phyloP scores from a whole-genome alignment of 2,113 vertebrate genomes.

The Salvelinus alpinus region DNA sequence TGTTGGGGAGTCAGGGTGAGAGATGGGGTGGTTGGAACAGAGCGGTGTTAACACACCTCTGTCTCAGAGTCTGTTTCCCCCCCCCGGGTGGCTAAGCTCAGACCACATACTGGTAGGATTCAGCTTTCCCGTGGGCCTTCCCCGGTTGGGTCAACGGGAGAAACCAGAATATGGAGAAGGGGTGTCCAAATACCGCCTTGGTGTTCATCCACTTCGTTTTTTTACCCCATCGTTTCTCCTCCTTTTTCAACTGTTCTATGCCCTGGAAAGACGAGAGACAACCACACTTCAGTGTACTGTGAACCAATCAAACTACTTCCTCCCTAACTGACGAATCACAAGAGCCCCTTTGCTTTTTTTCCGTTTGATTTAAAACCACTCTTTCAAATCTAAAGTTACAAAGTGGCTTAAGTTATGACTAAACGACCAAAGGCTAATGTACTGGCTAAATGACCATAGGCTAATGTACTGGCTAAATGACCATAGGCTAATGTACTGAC shows the following conservation, averaged over 20 bases:
- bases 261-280: conserved; percentile 96
- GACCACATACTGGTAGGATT: conserved; percentile 99
- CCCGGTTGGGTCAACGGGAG: conserved; percentile 96
- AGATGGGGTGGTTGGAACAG: conserved; percentile 12
- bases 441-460: too few relatives aligned
- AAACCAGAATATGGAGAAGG: conserved; percentile 98
- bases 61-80: conserved; percentile 33
- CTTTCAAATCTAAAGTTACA: not conserved
- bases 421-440: not conserved
- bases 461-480: too few relatives aligned
- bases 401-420: not conserved
- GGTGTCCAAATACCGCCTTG: conserved; percentile 99
- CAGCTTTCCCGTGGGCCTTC: conserved; percentile 97
- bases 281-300: conserved; percentile 77
- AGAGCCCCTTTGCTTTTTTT: not conserved
- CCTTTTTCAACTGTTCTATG: conserved; percentile 99
- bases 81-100: conserved; percentile 71
- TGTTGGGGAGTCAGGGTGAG: conserved; percentile 6
- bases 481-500: too few relatives aligned
- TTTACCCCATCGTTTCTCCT: conserved; percentile 99
- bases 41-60: conserved; percentile 23
- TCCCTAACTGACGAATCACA: not conserved
- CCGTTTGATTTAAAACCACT: not conserved
- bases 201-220: conserved; percentile 99
- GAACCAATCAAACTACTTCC: conserved; percentile 11